Evolutionary conservation across 2,113 vertebrate genomes (phyloP).

Genomic region (Poecile atricapillus): DNA sequence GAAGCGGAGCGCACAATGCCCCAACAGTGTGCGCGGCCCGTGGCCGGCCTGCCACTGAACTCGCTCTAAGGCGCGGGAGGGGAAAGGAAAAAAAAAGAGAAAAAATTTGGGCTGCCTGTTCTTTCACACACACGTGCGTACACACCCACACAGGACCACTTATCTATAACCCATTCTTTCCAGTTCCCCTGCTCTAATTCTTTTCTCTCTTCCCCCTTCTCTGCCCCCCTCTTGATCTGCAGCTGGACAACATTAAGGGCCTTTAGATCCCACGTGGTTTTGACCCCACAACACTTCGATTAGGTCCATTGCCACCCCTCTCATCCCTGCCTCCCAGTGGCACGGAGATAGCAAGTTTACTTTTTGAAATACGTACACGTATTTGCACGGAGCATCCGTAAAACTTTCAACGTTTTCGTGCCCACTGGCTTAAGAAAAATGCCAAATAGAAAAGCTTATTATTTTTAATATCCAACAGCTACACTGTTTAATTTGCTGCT

Average conservation of each 20-base stretch:
- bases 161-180: constrained; percentile 56
- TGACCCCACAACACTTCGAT: constrained; percentile 71
- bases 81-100: background rate
- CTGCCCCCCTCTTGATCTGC: constrained; percentile 54
- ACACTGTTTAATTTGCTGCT: background rate
- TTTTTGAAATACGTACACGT: constrained; percentile 51
- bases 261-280: constrained; percentile 72
- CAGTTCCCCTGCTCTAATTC: constrained; percentile 50
- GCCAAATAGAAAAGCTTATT: background rate
- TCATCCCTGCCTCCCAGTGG: constrained; percentile 41
- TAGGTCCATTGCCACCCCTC: constrained; percentile 55
- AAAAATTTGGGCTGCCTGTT: constrained; percentile 46
- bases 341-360: constrained; percentile 77
- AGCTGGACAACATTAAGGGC: constrained; percentile 89
- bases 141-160: background rate
- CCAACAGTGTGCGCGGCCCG: constrained; percentile 63
- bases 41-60: constrained; percentile 69
- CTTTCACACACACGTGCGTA: constrained; percentile 43
- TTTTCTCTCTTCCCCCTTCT: background rate
- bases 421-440: background rate
- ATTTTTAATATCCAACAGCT: constrained; percentile 17
- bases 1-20: constrained; percentile 67
- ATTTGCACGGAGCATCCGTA: background rate
- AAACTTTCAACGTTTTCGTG: background rate
- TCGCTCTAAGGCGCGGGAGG: background rate